These are phyloP conservation scores for Crotalus tigris DNA, from an alignment of 2,113 vertebrate species.

Conservation along the genomic window DNA sequence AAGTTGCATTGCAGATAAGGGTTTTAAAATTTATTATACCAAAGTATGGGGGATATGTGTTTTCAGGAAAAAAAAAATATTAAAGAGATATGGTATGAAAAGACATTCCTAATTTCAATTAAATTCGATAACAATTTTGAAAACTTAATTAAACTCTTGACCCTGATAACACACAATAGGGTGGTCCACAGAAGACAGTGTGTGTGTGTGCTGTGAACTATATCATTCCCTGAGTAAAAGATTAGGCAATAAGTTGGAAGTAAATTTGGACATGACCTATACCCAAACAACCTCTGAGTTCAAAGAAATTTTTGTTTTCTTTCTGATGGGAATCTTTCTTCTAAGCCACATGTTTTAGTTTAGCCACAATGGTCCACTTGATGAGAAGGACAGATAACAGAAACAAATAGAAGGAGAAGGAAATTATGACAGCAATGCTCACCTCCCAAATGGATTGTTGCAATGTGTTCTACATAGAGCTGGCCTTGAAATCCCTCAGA, in stretches of 20 bases:
- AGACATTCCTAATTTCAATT: background rate
- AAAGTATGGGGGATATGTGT: slow-evolving; percentile 10
- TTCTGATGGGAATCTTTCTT: background rate
- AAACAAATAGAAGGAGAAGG: background rate
- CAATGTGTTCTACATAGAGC: no score
- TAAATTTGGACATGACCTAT: background rate
- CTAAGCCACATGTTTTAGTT: background rate
- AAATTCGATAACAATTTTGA: background rate
- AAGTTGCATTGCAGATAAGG: background rate
- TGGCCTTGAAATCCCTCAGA: no score
- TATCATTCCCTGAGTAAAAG: background rate
- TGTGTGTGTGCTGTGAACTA: background rate
- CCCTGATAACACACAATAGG: background rate
- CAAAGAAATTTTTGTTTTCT: background rate
- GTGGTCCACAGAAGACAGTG: rapidly evolving
- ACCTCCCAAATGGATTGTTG: no score
- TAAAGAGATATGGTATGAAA: background rate
- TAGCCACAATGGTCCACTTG: background rate
- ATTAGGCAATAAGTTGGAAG: background rate
- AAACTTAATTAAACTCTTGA: background rate
- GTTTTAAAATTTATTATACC: background rate
- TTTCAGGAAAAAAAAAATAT: slow-evolving; percentile 31
- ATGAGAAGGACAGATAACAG: background rate
- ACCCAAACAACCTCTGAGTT: rapidly evolving
- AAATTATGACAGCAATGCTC: background rate